Conservation (phyloP, 2,888 invertebrate genomes). For the Masnerella sp. region DNA sequence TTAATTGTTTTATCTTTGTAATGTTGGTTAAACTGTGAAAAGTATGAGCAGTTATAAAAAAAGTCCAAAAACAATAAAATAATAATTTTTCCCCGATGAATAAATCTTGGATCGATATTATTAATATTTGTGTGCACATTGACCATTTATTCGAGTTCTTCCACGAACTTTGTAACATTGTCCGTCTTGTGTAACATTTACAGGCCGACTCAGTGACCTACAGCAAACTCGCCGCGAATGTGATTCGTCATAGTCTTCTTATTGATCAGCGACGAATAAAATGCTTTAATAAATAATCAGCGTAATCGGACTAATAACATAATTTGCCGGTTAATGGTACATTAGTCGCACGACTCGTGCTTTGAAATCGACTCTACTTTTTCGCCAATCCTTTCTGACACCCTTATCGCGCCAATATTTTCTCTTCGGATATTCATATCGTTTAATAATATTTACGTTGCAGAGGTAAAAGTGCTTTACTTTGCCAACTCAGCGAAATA, state of each 20-base stretch:
- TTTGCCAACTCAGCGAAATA: background rate
- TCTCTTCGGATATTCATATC: constrained; percentile 1
- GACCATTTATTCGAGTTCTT: constrained; percentile 4
- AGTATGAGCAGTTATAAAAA: too few relatives aligned
- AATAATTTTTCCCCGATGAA: too few relatives aligned
- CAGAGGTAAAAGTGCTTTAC: background rate
- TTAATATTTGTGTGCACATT: background rate
- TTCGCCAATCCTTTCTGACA: background rate
- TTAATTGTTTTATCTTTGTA: too few relatives aligned
- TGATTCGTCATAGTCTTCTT: constrained; percentile 24
- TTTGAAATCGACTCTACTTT: too few relatives aligned
- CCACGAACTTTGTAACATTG: constrained; percentile 19
- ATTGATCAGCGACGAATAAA: constrained; percentile 35
- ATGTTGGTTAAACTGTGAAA: too few relatives aligned
- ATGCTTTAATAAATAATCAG: constrained; percentile 24
- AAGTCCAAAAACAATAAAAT: too few relatives aligned
- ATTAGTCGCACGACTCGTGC: too few relatives aligned
- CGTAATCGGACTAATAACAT: constrained; percentile 15
- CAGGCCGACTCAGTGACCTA: constrained; percentile 28
- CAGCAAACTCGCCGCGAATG: constrained; percentile 1
- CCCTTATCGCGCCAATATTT: constrained; percentile 10
- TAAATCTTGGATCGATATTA: too few relatives aligned
- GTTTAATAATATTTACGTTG: constrained; percentile 11
- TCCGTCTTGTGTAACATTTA: constrained; percentile 14
- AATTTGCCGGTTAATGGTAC: constrained; percentile 14